A percentile compares a stretch with the other conserved stretches of the same genome.
Conservation (phyloP, 2,888 invertebrate genomes). For the Drosophila testacea region DNA sequence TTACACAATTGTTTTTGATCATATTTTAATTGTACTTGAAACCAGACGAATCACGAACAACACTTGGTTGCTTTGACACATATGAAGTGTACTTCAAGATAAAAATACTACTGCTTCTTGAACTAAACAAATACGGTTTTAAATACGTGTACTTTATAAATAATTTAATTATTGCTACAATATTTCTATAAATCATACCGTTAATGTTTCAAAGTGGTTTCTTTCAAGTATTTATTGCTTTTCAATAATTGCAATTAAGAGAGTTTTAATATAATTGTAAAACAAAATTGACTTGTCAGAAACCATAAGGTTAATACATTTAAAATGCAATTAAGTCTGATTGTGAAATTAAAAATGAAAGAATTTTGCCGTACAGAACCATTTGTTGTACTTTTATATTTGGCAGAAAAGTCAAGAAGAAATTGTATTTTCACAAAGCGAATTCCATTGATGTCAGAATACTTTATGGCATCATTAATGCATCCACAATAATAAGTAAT, state of each 20-base stretch:
- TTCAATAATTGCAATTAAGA: too few relatives aligned
- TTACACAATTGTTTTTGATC: conserved; percentile 55
- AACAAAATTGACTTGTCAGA: background rate
- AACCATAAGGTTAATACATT: background rate
- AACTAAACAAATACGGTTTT: conserved; percentile 15
- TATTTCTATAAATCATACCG: background rate
- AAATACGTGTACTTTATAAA: background rate
- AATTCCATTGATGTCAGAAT: conserved; percentile 34
- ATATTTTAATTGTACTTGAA: conserved; percentile 59
- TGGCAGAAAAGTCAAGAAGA: conserved; percentile 1
- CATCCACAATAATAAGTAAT: conserved; percentile 32
- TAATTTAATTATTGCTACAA: background rate
- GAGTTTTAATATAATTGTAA: background rate
- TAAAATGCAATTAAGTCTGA: background rate
- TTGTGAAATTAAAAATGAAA: background rate
- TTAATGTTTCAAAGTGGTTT: background rate
- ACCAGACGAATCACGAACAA: conserved; percentile 55
- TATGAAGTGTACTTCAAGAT: conserved; percentile 47
- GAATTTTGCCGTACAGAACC: background rate
- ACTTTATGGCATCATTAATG: conserved; percentile 37
- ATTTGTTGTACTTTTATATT: background rate
- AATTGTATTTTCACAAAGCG: conserved; percentile 1
- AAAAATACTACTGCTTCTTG: conserved; percentile 5
- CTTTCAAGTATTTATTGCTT: background rate
- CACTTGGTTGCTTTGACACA: conserved; percentile 49